phyloP scores from a whole-genome alignment of 2,797 vertebrate genomes.

The Pseudomugil gertrudae region DNA sequence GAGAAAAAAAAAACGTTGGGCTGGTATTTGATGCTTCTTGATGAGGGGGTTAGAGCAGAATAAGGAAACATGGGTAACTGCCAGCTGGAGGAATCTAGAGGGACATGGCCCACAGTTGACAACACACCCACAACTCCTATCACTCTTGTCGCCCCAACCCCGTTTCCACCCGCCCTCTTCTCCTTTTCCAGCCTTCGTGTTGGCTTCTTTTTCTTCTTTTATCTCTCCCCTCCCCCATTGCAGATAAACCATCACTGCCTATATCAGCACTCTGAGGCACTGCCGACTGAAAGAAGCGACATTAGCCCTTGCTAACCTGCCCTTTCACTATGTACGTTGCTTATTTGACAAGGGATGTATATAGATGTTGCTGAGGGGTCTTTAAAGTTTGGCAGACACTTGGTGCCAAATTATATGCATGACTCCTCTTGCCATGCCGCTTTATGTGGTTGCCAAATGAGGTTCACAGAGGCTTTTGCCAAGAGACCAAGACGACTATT shows the following conservation, averaged over 20 bases:
- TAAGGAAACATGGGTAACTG: slow-evolving; percentile 48
- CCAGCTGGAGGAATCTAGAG: slow-evolving; percentile 62
- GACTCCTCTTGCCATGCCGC: slow-evolving; percentile 73
- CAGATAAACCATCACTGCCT: slow-evolving; percentile 39
- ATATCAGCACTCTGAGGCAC: slow-evolving; percentile 29
- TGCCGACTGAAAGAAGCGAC: slow-evolving; percentile 52
- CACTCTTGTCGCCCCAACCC: slow-evolving; percentile 24
- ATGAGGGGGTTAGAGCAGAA: slow-evolving; percentile 6
- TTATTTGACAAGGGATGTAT: slow-evolving; percentile 66
- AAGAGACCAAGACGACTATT: slow-evolving; percentile 65
- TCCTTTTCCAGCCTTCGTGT: slow-evolving; percentile 23
- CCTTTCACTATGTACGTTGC: slow-evolving; percentile 49
- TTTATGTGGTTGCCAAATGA: slow-evolving; percentile 78
- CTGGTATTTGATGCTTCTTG: slow-evolving; percentile 23
- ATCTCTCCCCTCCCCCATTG: slow-evolving; percentile 23
- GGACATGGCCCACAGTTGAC: slow-evolving; percentile 63
- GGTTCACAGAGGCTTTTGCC: slow-evolving; percentile 67
- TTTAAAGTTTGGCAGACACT: slow-evolving; percentile 66
- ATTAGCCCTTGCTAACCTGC: slow-evolving; percentile 61
- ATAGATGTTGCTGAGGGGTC: slow-evolving; percentile 62
- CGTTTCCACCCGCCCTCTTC: slow-evolving; percentile 15
- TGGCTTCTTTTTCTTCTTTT: slow-evolving; percentile 33
- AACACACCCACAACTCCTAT: slow-evolving; percentile 43
- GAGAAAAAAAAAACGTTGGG: slow-evolving; percentile 16
- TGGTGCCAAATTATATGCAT: slow-evolving; percentile 77